These are phyloP conservation scores for Dolomedes plantarius DNA, from an alignment of 2,888 invertebrate species.

Conservation along the genomic window DNA sequence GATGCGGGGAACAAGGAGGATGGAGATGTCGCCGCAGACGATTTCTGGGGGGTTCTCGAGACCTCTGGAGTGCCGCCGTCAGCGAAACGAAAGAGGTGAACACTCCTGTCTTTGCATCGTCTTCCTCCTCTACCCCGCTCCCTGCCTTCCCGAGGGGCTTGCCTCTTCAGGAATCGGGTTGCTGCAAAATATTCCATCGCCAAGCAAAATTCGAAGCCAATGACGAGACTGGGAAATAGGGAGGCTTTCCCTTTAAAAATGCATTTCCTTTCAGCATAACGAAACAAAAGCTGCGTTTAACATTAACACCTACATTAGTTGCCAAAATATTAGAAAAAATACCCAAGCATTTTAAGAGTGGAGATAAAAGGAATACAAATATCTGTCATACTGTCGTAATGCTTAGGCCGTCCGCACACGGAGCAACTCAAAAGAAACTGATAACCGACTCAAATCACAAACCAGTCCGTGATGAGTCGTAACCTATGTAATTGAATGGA, in stretches of 20 bases:
- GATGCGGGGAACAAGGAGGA: slow-evolving; percentile 14
- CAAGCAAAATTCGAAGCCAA: slow-evolving; percentile 5
- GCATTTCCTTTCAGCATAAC: not conserved
- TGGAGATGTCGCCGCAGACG: slow-evolving; percentile 52
- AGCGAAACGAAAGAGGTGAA: slow-evolving; percentile 64
- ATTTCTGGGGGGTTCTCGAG: slow-evolving; percentile 36
- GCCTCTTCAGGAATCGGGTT: not conserved
- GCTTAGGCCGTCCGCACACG: no score
- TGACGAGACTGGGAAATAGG: not conserved
- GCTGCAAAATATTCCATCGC: not conserved
- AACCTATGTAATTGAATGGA: no score
- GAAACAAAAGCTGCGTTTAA: no score
- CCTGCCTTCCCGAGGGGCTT: not conserved
- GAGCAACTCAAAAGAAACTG: no score
- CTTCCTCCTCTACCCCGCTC: not conserved
- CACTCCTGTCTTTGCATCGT: slow-evolving; percentile 28
- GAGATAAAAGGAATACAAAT: no score
- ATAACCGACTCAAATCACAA: no score
- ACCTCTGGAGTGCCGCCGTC: slow-evolving; percentile 56
- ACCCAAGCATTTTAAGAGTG: no score
- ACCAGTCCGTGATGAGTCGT: no score
- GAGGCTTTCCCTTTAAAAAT: not conserved
- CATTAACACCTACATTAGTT: no score
- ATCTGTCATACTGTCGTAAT: no score
- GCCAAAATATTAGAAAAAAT: no score